These are phyloP conservation scores for Laspeyria flexula DNA, from an alignment of 2,888 invertebrate genomes.

Conservation along the genomic window DNA sequence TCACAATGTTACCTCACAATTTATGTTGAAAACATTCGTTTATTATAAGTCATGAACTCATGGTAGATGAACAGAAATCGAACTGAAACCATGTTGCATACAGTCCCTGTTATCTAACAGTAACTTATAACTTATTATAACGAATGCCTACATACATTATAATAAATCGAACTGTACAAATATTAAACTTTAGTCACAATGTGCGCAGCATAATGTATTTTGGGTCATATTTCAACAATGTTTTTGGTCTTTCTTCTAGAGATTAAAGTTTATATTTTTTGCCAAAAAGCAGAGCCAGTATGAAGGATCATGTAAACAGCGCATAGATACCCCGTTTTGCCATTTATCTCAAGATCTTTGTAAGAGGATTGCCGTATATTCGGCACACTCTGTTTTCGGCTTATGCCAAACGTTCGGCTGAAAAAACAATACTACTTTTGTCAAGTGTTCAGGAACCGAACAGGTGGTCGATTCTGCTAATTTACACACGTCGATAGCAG, in stretches of 20 bases:
- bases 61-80: slow-evolving; percentile 22
- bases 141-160: slow-evolving; percentile 42
- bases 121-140: slow-evolving; percentile 24
- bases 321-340: too few relatives aligned
- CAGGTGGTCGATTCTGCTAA: too few relatives aligned
- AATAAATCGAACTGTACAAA: slow-evolving; percentile 52
- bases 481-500: too few relatives aligned
- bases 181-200: slow-evolving; percentile 41
- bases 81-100: slow-evolving; percentile 21
- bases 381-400: too few relatives aligned
- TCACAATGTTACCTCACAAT: slow-evolving; percentile 33
- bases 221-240: slow-evolving; percentile 5
- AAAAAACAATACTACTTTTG: too few relatives aligned
- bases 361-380: too few relatives aligned
- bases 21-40: slow-evolving; percentile 24
- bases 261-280: not conserved
- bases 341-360: too few relatives aligned
- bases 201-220: slow-evolving; percentile 37
- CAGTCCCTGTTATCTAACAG: slow-evolving; percentile 23
- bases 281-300: too few relatives aligned
- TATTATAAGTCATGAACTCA: too few relatives aligned
- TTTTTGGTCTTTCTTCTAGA: not conserved
- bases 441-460: too few relatives aligned
- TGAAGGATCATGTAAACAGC: too few relatives aligned
- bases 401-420: too few relatives aligned